A percentile compares a stretch with the other conserved stretches of the same genome.
Conservation (phyloP, 2,888 invertebrate species). For the Cataglyphis albicans region DNA sequence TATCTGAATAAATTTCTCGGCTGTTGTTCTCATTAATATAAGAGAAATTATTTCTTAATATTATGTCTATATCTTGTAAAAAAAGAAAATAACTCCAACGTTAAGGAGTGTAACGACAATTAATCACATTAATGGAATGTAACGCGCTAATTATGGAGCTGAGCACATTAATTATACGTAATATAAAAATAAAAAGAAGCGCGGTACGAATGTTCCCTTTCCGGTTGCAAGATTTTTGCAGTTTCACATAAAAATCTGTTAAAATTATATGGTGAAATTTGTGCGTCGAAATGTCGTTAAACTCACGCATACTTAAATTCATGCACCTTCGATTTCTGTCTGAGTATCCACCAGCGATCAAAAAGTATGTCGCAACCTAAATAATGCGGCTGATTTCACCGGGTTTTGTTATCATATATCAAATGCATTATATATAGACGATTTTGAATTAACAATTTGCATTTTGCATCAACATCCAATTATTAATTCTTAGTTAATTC, state of each 20-base stretch:
- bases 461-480: neutral
- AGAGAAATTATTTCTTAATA: slow-evolving; percentile 37
- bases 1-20: slow-evolving; percentile 42
- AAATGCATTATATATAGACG: neutral
- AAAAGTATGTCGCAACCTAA: slow-evolving; percentile 79
- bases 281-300: slow-evolving; percentile 20
- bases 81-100: neutral
- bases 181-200: slow-evolving; percentile 18
- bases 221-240: neutral
- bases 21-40: slow-evolving; percentile 37
- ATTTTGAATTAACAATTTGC: neutral
- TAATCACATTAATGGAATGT: slow-evolving; percentile 41
- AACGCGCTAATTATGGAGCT: slow-evolving; percentile 25
- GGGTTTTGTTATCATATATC: slow-evolving; percentile 50
- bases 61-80: neutral
- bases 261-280: slow-evolving; percentile 58
- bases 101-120: slow-evolving; percentile 26
- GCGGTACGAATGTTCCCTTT: neutral
- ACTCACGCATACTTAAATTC: slow-evolving; percentile 5
- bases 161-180: slow-evolving; percentile 41
- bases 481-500: neutral
- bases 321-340: slow-evolving; percentile 58
- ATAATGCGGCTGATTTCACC: slow-evolving; percentile 72
- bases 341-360: slow-evolving; percentile 47
- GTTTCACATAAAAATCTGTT: slow-evolving; percentile 16